Percentiles rank a stretch among this genome's conserved stretches.
These are phyloP conservation scores for Protomyctophum bolini DNA, from an alignment of 2,113 vertebrate genomes.

Conservation along the genomic window DNA sequence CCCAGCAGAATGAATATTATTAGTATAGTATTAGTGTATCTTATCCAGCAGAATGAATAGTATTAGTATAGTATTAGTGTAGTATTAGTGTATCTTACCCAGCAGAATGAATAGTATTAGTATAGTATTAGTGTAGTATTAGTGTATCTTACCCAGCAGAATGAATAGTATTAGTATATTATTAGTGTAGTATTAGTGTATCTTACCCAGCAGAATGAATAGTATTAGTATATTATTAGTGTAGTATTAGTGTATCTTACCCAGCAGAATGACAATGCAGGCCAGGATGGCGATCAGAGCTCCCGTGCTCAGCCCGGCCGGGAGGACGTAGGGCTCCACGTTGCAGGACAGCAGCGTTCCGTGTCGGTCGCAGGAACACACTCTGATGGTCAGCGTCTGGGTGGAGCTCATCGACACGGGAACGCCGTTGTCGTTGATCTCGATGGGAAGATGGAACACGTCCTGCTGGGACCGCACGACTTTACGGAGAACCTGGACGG, in stretches of 20 bases:
- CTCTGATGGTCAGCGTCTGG: constrained; percentile 90
- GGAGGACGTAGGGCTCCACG: constrained; percentile 87
- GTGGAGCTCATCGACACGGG: constrained; percentile 89
- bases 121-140: no score
- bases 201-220: no score
- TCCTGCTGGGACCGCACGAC: constrained; percentile 92
- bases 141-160: no score
- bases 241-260: constrained; percentile 74
- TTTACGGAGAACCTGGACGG: constrained; percentile 83
- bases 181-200: no score
- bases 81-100: no score
- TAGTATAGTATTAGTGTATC: no score
- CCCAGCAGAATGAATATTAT: no score
- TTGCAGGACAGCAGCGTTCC: constrained; percentile 89
- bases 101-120: no score
- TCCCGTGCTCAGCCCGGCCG: constrained; percentile 91
- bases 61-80: no score
- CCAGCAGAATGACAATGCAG: constrained; percentile 94
- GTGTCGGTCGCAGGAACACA: constrained; percentile 90
- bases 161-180: no score
- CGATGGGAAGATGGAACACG: constrained; percentile 88
- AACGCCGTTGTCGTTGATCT: constrained; percentile 90
- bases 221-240: no score
- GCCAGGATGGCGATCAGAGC: constrained; percentile 95
- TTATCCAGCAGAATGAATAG: no score